Evolutionary conservation across 1,140 invertebrate genomes (phyloP), one percentile per base, ranked within the genome.

Genomic region (Nephotettix cincticeps): DNA sequence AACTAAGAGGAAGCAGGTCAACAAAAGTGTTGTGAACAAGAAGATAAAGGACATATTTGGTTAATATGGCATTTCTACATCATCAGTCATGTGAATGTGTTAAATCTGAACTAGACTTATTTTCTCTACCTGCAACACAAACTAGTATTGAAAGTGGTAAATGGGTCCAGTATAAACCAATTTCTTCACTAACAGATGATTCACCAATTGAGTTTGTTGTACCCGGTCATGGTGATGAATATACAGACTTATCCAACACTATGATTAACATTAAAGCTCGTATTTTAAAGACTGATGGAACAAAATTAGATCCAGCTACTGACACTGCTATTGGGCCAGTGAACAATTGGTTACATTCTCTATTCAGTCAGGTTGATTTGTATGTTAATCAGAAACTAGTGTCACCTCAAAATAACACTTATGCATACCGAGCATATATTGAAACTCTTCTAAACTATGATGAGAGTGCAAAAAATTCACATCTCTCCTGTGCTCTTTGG

Each of bases 361-460:
- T 43, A 43, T 43, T 43, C n/a, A 11, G 9, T 72, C 79, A 81
- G 67, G 72, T 82, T 0, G 78, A 81, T 72, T 72, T 83, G 19
- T 80, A 78, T 73, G 76, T 84, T 3, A 83, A 83, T 77, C 80
- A 82, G 73, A 82, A 80, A 76, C 73, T 81, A 23, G 73, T 84
- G 1, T 81, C 80, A n/a, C 76, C 80, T 0, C 74, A 79, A 21
- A 80, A 78, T 56, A 79, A 80, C 69, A 79, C 78, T 17, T 83
- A 84, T 75, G 76, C 78, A 17, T 83, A 82, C 73, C 69, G 79
- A 67, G 78, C 79, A 1, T 84, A 83, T 58, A 78, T 84, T 11
- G 81, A 85, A 78, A 82, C 78, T 2, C 63, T 81, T 4, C 70
- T 80, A 3, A 77, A 77, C 72, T 84, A 83, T 77, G 77, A 74